Evolutionary conservation across 2,888 invertebrate species (phyloP).

Genomic region (Mylabris sibirica): DNA sequence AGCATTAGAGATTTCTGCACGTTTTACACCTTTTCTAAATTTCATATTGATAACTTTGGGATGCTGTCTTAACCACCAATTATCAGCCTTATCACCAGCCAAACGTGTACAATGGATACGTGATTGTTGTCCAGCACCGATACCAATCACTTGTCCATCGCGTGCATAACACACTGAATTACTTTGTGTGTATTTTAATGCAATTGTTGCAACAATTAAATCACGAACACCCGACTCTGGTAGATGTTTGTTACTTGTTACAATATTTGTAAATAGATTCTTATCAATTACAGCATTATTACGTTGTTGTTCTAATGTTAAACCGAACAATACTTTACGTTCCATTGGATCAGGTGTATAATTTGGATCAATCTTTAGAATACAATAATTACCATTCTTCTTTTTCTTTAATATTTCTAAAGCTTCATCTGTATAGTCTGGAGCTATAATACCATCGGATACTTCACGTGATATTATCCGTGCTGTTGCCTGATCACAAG

Average conservation of each 20-base stretch:
- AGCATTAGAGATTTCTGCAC: slow-evolving; percentile 94
- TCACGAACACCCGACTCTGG: slow-evolving; percentile 83
- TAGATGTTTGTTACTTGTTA: slow-evolving; percentile 73
- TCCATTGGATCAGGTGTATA: slow-evolving; percentile 86
- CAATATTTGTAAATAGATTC: slow-evolving; percentile 81
- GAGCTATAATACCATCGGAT: slow-evolving; percentile 98
- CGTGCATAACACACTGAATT: slow-evolving; percentile 97
- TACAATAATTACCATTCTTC: slow-evolving; percentile 91
- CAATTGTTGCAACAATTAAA: slow-evolving; percentile 93
- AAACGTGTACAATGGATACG: slow-evolving; percentile 97
- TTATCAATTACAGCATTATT: slow-evolving; percentile 87
- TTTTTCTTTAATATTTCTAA: slow-evolving; percentile 89
- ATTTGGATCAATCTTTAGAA: slow-evolving; percentile 88
- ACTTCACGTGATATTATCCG: slow-evolving; percentile 92
- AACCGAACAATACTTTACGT: slow-evolving; percentile 82
- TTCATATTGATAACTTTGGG: slow-evolving; percentile 83
- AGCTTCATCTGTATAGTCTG: slow-evolving; percentile 86
- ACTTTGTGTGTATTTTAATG: slow-evolving; percentile 97
- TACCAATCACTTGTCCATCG: slow-evolving; percentile 89
- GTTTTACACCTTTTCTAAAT: slow-evolving; percentile 84
- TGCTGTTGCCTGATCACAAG: slow-evolving; percentile 90
- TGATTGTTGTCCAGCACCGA: slow-evolving; percentile 99
- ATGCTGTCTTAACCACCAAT: slow-evolving; percentile 98
- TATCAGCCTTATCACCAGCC: slow-evolving; percentile 96
- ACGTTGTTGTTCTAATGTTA: slow-evolving; percentile 85